Evolutionary conservation across 2,113 vertebrate species (phyloP).

Genomic region (Lophochroa leadbeateri): DNA sequence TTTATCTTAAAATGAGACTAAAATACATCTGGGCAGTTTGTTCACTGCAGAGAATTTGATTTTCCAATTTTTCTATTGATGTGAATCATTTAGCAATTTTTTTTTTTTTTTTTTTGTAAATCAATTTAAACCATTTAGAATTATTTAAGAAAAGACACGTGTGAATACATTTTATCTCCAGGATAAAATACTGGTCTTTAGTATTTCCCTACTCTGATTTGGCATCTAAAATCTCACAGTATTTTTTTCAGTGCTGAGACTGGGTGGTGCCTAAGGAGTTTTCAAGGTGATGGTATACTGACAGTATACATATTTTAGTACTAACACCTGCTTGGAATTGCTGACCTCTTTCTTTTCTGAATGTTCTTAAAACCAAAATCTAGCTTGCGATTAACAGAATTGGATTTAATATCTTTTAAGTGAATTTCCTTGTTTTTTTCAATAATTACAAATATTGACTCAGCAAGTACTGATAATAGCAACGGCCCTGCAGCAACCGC

Average conservation of each 20-base stretch:
- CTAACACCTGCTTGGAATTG: neutral
- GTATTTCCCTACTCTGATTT: neutral
- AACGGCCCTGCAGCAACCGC: neutral
- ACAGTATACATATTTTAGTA: neutral
- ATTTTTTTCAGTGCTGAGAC: neutral
- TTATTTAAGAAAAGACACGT: neutral
- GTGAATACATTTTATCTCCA: neutral
- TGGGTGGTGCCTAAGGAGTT: neutral
- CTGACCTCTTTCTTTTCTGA: neutral
- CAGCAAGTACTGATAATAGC: neutral
- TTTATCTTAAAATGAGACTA: neutral
- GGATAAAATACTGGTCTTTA: neutral
- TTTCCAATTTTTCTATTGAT: neutral
- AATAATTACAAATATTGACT: neutral
- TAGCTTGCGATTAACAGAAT: neutral
- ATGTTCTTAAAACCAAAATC: neutral
- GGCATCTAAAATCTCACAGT: neutral
- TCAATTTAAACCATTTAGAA: neutral
- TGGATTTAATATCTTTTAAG: neutral
- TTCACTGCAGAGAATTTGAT: neutral
- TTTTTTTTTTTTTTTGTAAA: neutral
- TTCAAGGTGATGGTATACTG: neutral
- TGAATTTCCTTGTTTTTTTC: neutral
- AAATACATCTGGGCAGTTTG: neutral
- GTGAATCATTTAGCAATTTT: neutral